phyloP scores from a whole-genome alignment of 2,888 invertebrate species.

The Smittia sp. region DNA sequence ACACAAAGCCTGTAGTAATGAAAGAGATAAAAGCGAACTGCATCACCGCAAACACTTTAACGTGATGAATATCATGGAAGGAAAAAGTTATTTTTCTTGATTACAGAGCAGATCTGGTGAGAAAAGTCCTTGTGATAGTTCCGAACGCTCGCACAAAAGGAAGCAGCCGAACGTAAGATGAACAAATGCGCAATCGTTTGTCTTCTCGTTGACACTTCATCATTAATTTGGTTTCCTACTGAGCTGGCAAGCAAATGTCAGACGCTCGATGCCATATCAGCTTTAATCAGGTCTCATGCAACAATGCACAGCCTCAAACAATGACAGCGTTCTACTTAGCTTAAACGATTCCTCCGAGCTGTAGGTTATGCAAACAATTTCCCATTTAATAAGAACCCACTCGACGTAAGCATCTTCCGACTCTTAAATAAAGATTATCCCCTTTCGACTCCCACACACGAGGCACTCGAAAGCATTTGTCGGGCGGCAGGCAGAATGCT shows the following conservation, averaged over 20 bases:
- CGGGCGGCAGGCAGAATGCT: neutral
- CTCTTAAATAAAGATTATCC: no score
- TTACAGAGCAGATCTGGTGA: no score
- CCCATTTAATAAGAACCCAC: no score
- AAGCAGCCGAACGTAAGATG: conserved; percentile 1
- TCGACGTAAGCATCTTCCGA: no score
- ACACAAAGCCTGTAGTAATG: neutral
- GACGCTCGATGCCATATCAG: neutral
- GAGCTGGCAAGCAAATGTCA: neutral
- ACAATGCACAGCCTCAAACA: no score
- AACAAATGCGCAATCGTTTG: conserved; percentile 33
- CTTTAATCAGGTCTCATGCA: neutral
- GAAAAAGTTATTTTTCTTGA: conserved; percentile 13
- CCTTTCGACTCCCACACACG: neutral
- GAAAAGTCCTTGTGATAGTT: neutral
- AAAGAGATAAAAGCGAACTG: conserved; percentile 6
- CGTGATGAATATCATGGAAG: conserved; percentile 5
- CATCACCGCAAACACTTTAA: conserved; percentile 17
- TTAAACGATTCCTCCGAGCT: no score
- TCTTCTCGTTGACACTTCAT: conserved; percentile 34
- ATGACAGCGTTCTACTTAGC: no score
- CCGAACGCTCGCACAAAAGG: neutral
- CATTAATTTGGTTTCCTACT: conserved; percentile 30
- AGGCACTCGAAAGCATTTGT: conserved; percentile 13
- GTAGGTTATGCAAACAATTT: no score